Percentiles rank a stretch among this genome's conserved stretches.
Evolutionary conservation across 2,113 vertebrate species (phyloP).

Genomic region (Onychorhynchus coronatus): DNA sequence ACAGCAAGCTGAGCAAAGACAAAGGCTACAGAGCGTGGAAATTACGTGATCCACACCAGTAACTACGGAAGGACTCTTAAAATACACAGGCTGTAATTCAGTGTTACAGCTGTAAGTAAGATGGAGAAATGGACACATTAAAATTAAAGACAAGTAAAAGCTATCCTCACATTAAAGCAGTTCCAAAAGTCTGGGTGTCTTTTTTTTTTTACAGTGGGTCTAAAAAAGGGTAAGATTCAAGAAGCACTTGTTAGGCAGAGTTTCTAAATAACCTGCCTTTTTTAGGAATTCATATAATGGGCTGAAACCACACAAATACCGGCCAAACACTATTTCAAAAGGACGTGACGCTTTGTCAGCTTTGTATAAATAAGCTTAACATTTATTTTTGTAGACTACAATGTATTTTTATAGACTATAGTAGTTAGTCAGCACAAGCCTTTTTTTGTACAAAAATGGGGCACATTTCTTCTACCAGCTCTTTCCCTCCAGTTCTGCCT

Average conservation of each 20-base stretch:
- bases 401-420: not conserved
- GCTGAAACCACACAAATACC: not conserved
- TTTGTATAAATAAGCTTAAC: not conserved
- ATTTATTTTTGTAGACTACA: not conserved
- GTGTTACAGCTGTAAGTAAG: not conserved
- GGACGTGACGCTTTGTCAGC: not conserved
- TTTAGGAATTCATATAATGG: not conserved
- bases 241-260: not conserved
- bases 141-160: slow-evolving; percentile 27
- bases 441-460: not conserved
- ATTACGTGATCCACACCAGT: not conserved
- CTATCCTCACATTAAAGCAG: not conserved
- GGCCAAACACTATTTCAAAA: not conserved
- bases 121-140: not conserved
- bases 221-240: not conserved
- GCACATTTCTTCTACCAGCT: not conserved
- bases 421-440: not conserved
- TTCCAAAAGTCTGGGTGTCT: not conserved
- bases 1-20: not conserved
- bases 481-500: not conserved
- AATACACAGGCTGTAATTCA: slow-evolving; percentile 15
- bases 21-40: not conserved
- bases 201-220: not conserved
- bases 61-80: not conserved
- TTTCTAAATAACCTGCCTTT: not conserved